Base-by-base conservation (phyloP, 2,797 vertebrate genomes). In the Rhadinocentrus ornatus region DNA sequence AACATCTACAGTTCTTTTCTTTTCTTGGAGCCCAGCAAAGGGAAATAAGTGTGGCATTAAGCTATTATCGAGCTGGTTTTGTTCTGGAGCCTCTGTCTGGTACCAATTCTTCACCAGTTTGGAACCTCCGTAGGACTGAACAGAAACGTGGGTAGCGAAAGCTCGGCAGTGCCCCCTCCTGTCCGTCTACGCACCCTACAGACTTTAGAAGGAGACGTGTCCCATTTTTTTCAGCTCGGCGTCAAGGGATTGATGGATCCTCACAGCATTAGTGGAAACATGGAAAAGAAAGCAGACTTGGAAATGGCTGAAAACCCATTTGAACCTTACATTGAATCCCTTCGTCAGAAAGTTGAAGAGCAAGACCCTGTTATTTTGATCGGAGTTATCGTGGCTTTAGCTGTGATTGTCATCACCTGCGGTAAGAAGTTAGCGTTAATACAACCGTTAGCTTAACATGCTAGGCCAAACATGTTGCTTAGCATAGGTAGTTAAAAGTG, bases 331-430 rank as follows among this genome's bases (percentile, higher is more conserved):
- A 64, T 96, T 7, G 94, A 96, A 1, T 87, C 89, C 0, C 31
- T 96, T 20, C 77, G 89, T 1, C 91, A 89, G 57, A 94, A 95
- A 39, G 77, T 97, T 29, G 91, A 92, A 59, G 88, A 80, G 0
- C 90, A 94, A 2, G 95, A 96, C 35, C 92, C 93, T 0, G 77
- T 93, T 0, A 63, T 95, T 31, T 69, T 95, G 15, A 85, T 97
- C 35, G 95, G 94, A 0, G 62, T 96, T 0, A 71, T 93, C 9
- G 90, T 95, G 62, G 95, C 96, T 8, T 12, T 97, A 39, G 80
- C 95, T 0, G 93, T 73, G 1, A 91, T 97, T 55, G 61, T 96
- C 71, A 67, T 95, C 66, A 96, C 95, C 0, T 83, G 95, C 29
- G 92, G 97, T 98, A 73, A 93, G 95, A 83, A 83, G 89, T 90